Conservation (phyloP, 1,140 invertebrate species). For the Dreissena rostriformis region DNA sequence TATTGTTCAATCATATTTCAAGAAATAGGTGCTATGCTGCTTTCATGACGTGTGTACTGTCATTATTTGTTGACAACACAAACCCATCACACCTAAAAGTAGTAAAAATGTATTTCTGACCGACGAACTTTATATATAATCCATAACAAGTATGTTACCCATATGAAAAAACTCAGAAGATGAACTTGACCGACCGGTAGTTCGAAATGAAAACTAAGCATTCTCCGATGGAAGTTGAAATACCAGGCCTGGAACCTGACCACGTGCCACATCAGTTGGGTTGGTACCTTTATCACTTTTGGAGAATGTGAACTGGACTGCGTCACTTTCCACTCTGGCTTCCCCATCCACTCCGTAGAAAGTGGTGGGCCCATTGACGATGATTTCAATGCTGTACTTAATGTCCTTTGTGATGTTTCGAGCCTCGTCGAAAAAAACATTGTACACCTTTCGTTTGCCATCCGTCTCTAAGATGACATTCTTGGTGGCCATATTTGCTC, state of each 20-base stretch:
- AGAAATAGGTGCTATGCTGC: too few species aligned
- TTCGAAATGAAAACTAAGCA: too few species aligned
- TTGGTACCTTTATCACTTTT: slow-evolving; percentile 23
- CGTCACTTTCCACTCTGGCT: neutral
- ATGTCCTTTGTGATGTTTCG: slow-evolving; percentile 4
- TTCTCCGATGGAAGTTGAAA: slow-evolving; percentile 23
- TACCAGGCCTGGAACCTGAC: slow-evolving; percentile 51
- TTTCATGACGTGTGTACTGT: too few species aligned
- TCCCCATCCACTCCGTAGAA: slow-evolving; percentile 31
- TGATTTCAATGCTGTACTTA: slow-evolving; percentile 11
- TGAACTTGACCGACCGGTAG: too few species aligned
- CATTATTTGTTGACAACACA: too few species aligned
- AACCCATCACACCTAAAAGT: too few species aligned
- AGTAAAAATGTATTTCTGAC: too few species aligned
- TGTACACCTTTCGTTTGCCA: slow-evolving; percentile 45
- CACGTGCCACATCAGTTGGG: slow-evolving; percentile 19
- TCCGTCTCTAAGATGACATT: slow-evolving; percentile 17
- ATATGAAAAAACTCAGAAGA: too few species aligned
- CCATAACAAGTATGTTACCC: too few species aligned
- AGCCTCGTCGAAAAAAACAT: slow-evolving; percentile 22
- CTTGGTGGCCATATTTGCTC: slow-evolving; percentile 6
- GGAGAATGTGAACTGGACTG: slow-evolving; percentile 25
- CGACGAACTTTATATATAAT: too few species aligned
- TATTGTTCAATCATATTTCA: too few species aligned
- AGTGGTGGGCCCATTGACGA: slow-evolving; percentile 20